Percentiles rank a stretch among this genome's conserved stretches.
Conservation (phyloP, 2,113 vertebrate species). For the Brienomyrus brachyistius region DNA sequence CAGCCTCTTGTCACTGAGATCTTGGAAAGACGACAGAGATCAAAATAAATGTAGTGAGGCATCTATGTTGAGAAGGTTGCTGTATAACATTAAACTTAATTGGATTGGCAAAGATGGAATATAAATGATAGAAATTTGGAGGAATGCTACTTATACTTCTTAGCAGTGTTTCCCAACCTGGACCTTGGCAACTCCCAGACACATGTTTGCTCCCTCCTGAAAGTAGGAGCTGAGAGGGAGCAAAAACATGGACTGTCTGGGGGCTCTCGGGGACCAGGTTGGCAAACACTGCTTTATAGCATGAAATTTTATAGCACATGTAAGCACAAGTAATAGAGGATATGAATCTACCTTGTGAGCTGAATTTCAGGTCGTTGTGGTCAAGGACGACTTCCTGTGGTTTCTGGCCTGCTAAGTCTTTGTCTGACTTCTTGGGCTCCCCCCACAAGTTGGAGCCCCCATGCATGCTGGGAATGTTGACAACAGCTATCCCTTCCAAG, state of each 20-base stretch:
- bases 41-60: background rate
- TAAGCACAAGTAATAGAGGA: background rate
- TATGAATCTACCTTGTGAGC: slow-evolving; percentile 68
- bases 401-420: slow-evolving; percentile 47
- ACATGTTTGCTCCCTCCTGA: background rate
- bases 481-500: slow-evolving; percentile 74
- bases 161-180: background rate
- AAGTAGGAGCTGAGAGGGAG: background rate
- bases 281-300: background rate
- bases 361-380: slow-evolving; percentile 73
- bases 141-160: background rate
- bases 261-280: background rate
- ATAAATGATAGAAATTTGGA: background rate
- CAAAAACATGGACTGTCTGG: background rate
- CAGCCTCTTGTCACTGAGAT: slow-evolving; percentile 75
- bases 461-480: slow-evolving; percentile 91
- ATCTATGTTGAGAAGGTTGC: background rate
- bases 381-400: slow-evolving; percentile 71
- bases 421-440: slow-evolving; percentile 68
- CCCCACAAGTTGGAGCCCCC: slow-evolving; percentile 94
- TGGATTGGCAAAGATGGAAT: background rate
- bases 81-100: background rate
- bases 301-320: background rate
- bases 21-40: slow-evolving; percentile 44
- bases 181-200: background rate